Percentiles rank a stretch among this genome's conserved stretches.
Conservation (phyloP, 2,888 invertebrate species). For the Sminthurinus aureus region DNA sequence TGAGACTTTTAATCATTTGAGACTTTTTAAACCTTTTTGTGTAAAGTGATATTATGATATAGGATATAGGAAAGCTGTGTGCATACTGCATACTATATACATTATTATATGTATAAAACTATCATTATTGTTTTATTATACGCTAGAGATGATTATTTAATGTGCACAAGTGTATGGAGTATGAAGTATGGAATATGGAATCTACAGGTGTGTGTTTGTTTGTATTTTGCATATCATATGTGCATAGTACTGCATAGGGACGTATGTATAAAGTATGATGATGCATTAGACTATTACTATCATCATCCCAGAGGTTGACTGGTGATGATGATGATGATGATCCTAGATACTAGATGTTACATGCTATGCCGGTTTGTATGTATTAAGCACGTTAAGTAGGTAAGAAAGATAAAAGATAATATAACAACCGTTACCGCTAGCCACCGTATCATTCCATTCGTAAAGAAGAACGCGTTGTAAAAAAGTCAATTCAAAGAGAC, state of each 20-base stretch:
- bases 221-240: neutral
- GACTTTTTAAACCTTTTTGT: neutral
- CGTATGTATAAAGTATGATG: neutral
- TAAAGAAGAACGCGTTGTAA: too few relatives aligned
- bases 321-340: too few relatives aligned
- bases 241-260: neutral
- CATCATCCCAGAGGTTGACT: too few relatives aligned
- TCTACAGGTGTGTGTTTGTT: neutral
- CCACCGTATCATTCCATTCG: too few relatives aligned
- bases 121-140: neutral
- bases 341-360: neutral
- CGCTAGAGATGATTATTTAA: neutral
- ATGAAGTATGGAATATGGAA: too few relatives aligned
- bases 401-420: neutral
- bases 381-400: neutral
- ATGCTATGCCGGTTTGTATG: neutral
- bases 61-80: neutral
- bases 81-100: neutral
- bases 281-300: neutral
- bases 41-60: too few relatives aligned
- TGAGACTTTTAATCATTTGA: neutral
- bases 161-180: neutral
- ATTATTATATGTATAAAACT: neutral
- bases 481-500: neutral
- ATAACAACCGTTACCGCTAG: neutral